Base-by-base conservation (phyloP, 2,888 invertebrate species). In the Drosophila macrospina region DNA sequence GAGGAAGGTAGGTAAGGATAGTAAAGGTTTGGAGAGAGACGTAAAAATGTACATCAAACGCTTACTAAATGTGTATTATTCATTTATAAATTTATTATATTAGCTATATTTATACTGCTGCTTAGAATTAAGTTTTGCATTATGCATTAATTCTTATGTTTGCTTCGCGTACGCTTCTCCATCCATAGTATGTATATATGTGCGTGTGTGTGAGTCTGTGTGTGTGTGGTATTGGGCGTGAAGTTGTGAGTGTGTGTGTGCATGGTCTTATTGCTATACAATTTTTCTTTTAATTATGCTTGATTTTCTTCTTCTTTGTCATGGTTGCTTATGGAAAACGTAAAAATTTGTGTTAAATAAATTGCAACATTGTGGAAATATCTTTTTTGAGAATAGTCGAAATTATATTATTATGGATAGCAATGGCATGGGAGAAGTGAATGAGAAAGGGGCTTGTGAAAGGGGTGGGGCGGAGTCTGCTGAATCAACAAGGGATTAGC, bases 61-160 rank as follows among this genome's bases (percentile, higher is more conserved):
- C 85, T 77, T 67, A 65, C 74, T 77, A 80, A 74, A 65, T 70
- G 71, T 70, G 71, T 88, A 80, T 88, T 86, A 83, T 83, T 88
- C 88, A 86, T 83, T 84, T 86, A 83, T 83, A 88, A 88, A 88
- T 88, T 83, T 83, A 83, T 83, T 88, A 83, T 59, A 83, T 83
- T 83, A 83, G 84, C 83, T 83, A 83, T 83, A 86, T 84, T 68
- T 86, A 86, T 72, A 88, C 67, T 68, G 56, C 75, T 73, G 81
- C 89, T 84, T 84, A 88, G 45, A 78, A 60, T 69, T 89, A 81
- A 62, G 51, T 78, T 44, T 84, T 80, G 88, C 84, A 74, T 73
- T 81, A 78, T 81, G 79, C 78, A 69, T 77, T 76, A 61, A 59
- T 64, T 68, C 37, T 68, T 71, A 62, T 60, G 54, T 76, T 73